Evolutionary conservation across 2,888 invertebrate genomes (phyloP).

Genomic region (Pachydiplax longipennis): DNA sequence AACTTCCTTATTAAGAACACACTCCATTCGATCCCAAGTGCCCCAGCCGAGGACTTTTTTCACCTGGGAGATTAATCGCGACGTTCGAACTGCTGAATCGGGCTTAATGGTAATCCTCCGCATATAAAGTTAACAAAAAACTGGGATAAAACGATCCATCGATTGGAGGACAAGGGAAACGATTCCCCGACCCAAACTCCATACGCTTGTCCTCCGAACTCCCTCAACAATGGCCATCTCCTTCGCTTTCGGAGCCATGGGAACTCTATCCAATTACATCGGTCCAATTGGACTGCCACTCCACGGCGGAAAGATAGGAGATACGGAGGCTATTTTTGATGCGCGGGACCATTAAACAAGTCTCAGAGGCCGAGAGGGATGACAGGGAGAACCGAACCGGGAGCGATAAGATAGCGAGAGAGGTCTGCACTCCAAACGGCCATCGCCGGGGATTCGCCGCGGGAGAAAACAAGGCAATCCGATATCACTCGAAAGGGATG

Average conservation of each 20-base stretch:
- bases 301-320: not conserved
- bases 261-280: constrained; percentile 13
- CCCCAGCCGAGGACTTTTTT: not conserved
- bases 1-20: not conserved
- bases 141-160: not conserved
- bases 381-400: not conserved
- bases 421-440: not conserved
- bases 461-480: not conserved
- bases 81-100: not conserved
- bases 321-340: not conserved
- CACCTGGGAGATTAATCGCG: not conserved
- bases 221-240: not conserved
- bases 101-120: constrained; percentile 24
- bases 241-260: not conserved
- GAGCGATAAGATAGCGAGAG: not conserved
- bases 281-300: constrained; percentile 12
- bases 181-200: not conserved
- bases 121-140: not conserved
- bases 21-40: not conserved
- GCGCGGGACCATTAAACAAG: not conserved
- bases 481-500: not conserved
- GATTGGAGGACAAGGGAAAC: not conserved
- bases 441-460: not conserved
- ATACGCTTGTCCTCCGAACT: not conserved
- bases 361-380: not conserved